Evolutionary conservation across 2,888 invertebrate genomes (phyloP).

Genomic region (Leptura quadrifasciata): DNA sequence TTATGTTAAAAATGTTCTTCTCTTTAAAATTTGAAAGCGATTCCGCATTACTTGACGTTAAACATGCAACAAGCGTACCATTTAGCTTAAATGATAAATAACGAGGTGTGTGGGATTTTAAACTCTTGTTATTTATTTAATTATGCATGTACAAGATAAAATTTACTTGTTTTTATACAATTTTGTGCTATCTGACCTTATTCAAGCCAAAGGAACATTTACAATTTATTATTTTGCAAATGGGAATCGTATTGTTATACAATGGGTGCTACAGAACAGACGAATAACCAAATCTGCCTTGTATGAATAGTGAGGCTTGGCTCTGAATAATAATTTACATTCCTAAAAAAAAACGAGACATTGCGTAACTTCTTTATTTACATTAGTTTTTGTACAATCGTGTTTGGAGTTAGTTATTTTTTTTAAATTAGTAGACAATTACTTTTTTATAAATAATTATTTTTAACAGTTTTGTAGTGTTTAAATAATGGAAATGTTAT

Average conservation of each 20-base stretch:
- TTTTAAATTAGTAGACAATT: neutral
- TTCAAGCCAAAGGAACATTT: neutral
- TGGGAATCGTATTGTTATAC: slow-evolving; percentile 19
- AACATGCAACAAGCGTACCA: too few relatives aligned
- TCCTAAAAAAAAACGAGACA: slow-evolving; percentile 8
- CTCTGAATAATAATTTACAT: slow-evolving; percentile 22
- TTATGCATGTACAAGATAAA: neutral
- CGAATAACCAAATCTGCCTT: slow-evolving; percentile 22
- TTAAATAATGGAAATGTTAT: neutral
- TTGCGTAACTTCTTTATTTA: slow-evolving; percentile 27
- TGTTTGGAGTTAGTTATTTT: neutral
- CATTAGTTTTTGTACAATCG: neutral
- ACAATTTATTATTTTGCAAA: slow-evolving; percentile 27
- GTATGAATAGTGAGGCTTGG: slow-evolving; percentile 18
- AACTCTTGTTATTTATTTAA: neutral
- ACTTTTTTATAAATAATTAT: neutral
- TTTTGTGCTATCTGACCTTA: slow-evolving; percentile 15
- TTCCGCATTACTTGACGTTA: too few relatives aligned
- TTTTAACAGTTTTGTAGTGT: neutral
- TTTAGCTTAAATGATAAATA: too few relatives aligned
- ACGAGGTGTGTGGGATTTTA: neutral
- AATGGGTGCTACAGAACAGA: neutral
- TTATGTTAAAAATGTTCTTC: too few relatives aligned
- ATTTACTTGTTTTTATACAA: slow-evolving; percentile 4
- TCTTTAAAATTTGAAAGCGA: too few relatives aligned